phyloP scores from a whole-genome alignment of 2,113 vertebrate genomes.

The Oryctolagus cuniculus region mOryCun1.1 NC_091443.1:88469001-88469500 shows the following conservation, averaged over 20 bases:
- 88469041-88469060: background rate
- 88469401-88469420: too few relatives aligned
- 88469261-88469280: background rate
- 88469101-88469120: background rate
- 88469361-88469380: too few relatives aligned
- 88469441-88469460: too few relatives aligned
- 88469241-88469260: background rate
- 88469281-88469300: background rate
- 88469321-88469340: too few relatives aligned
- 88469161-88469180: too few relatives aligned
- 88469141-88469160: background rate
- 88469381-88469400: too few relatives aligned
- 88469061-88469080: background rate
- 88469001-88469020: background rate
- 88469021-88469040: background rate
- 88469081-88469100: background rate
- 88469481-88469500: background rate
- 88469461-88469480: too few relatives aligned
- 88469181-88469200: background rate
- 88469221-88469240: background rate
- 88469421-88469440: too few relatives aligned
- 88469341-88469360: too few relatives aligned
- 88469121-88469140: constrained; percentile 23
- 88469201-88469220: background rate
- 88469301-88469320: background rate